Evolutionary conservation across 2,888 invertebrate species (phyloP).

Genomic region (Drosophila dives): DNA sequence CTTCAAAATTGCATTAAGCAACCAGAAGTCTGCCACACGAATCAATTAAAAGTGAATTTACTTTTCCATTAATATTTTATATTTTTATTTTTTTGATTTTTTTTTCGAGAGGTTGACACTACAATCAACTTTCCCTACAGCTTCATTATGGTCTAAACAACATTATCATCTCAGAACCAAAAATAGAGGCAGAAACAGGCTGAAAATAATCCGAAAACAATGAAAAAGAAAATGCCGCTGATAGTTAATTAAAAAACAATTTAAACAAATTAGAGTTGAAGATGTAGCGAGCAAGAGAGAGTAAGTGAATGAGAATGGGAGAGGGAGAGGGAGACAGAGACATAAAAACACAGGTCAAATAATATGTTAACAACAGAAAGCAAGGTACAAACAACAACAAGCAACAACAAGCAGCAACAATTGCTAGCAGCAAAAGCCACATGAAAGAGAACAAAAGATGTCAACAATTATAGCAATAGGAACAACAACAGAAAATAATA

Average conservation of each 20-base stretch:
- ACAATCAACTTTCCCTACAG: constrained; percentile 59
- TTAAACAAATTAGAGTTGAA: constrained; percentile 79
- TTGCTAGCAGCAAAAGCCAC: constrained; percentile 31
- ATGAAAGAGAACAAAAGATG: constrained; percentile 28
- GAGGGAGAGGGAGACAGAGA: constrained; percentile 20
- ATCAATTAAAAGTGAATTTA: background rate
- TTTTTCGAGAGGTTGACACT: background rate
- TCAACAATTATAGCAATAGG: constrained; percentile 21
- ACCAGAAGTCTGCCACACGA: background rate
- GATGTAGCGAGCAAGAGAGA: constrained; percentile 33
- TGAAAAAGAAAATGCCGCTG: constrained; percentile 73
- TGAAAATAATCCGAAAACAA: constrained; percentile 55
- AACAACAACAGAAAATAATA: constrained; percentile 39
- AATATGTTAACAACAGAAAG: constrained; percentile 27
- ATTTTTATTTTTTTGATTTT: background rate
- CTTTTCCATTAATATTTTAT: background rate
- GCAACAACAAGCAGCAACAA: constrained; percentile 7
- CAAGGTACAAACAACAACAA: constrained; percentile 9
- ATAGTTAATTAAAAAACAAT: constrained; percentile 81
- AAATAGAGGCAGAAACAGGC: constrained; percentile 3
- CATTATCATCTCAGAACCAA: constrained; percentile 40
- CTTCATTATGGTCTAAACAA: constrained; percentile 51
- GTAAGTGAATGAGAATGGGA: constrained; percentile 14
- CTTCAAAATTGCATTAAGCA: background rate
- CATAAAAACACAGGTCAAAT: constrained; percentile 31